Evolutionary conservation across 2,888 invertebrate species (phyloP), one percentile per base, ranked within the genome.

Genomic region (Stenchaetothrips biformis): DNA sequence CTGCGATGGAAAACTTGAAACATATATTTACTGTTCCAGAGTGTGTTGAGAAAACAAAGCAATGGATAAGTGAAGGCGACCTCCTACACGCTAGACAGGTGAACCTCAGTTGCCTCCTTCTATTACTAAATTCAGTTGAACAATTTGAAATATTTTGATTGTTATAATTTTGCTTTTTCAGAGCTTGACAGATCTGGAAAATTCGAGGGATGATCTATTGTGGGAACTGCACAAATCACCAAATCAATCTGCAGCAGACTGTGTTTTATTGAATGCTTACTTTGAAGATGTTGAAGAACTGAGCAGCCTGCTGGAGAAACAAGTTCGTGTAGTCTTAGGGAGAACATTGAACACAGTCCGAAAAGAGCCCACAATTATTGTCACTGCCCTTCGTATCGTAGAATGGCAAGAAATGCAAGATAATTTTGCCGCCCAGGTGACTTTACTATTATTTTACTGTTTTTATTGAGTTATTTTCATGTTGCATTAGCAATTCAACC

Each of bases 21-120:
- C 98, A 99, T 85, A 98, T 99, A 82, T 98, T 99, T 85, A 98
- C 97, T 78, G 97, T 99, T 0, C 98, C 97, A 13, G 97, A 97
- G 85, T 97, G 96, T 87, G 96, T 99, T 0, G 94, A 95, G 80
- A 97, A 96, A 87, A 97, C 98, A 0, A 94, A 96, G 86, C 93
- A 95, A 80, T 93, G 96, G 89, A 98, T 99, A 81, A 94, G 93
- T 83, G 98, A 99, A 84, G 98, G 97, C 78, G 98, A 98, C 86
- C 89, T 99, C 9, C 87, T 99, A 1, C 95, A 96, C 86, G 97
- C 99, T 8, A 99, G 99, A 88, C 96, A 95, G 89, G 91, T 91
- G 84, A 82, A 49, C 67, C 25, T 59, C 18, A 13, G 21, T 49
- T 25, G 18, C 16, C 9, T 77, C 78, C 6, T 79, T 8, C 37